A percentile compares a stretch with the other conserved stretches of the same genome.
phyloP scores from a whole-genome alignment of 2,113 vertebrate species.

The Myanophis thanlyinensis region DNA sequence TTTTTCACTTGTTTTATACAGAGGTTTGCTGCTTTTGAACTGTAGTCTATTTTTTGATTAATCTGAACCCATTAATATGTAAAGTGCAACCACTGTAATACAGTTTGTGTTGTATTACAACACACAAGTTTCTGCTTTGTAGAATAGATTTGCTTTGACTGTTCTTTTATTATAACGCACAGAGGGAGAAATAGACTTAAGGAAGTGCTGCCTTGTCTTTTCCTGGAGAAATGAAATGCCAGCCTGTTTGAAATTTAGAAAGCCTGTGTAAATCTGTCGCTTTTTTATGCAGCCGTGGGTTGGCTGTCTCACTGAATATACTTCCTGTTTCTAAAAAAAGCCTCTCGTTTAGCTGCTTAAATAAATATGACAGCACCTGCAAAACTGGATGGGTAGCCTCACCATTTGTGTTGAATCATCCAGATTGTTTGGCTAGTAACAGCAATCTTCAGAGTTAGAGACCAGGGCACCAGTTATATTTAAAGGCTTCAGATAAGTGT shows the following conservation, averaged over 20 bases:
- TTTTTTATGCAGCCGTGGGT: constrained; percentile 22
- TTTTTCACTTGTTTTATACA: not conserved
- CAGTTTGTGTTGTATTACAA: not conserved
- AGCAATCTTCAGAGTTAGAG: constrained; percentile 3
- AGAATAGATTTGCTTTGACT: not conserved
- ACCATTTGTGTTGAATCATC: constrained; percentile 29
- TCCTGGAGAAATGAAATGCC: not conserved
- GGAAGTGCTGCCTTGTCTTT: not conserved
- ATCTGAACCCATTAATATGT: not conserved
- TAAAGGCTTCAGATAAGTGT: not conserved
- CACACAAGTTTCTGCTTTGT: not conserved
- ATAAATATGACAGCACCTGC: constrained; percentile 29
- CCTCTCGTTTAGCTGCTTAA: constrained; percentile 6
- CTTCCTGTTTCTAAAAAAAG: constrained; percentile 37
- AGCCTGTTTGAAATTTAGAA: constrained; percentile 14
- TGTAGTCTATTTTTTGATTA: not conserved
- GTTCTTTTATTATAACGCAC: not conserved
- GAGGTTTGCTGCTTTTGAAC: not conserved
- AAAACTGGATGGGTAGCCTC: constrained; percentile 13
- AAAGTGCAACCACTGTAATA: not conserved
- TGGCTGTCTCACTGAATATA: constrained; percentile 12
- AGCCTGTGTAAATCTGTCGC: constrained; percentile 12
- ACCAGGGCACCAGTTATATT: not conserved
- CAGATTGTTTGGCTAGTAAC: not conserved
- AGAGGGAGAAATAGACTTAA: not conserved